Conservation (phyloP, 2,888 invertebrate genomes). For the Pammene aurita region DNA sequence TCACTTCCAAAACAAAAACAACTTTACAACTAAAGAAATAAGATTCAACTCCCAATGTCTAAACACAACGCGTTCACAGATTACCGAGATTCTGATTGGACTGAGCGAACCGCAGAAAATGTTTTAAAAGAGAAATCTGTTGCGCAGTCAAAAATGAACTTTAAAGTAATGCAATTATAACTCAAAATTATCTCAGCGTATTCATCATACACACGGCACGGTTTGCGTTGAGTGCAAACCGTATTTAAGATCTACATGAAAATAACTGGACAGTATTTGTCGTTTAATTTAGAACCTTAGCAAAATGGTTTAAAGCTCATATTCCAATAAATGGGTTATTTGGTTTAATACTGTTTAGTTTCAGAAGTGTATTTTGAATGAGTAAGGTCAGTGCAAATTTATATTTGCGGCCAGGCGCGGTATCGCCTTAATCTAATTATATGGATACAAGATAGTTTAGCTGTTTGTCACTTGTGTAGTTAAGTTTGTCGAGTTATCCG, state of each 20-base stretch:
- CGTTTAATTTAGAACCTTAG: background rate
- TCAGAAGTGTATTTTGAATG: background rate
- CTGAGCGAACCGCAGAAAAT: slow-evolving; percentile 9
- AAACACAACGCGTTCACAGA: slow-evolving; percentile 19
- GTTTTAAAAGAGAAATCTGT: slow-evolving; percentile 12
- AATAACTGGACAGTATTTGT: background rate
- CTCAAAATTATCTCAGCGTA: background rate
- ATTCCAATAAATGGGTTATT: background rate
- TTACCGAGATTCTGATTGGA: slow-evolving; percentile 6
- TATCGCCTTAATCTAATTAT: background rate
- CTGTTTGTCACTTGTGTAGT: background rate
- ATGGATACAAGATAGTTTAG: background rate
- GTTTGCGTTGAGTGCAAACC: slow-evolving; percentile 22
- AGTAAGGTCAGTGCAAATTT: slow-evolving; percentile 18
- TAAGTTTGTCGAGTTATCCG: background rate
- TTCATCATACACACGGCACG: slow-evolving; percentile 18
- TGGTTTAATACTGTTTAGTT: slow-evolving; percentile 5
- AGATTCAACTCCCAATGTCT: slow-evolving; percentile 2
- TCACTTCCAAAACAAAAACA: background rate
- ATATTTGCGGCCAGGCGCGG: slow-evolving; percentile 2
- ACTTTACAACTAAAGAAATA: background rate
- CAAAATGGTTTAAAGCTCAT: background rate
- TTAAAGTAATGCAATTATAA: background rate
- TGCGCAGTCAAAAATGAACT: background rate
- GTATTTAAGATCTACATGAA: background rate